Base-by-base conservation (phyloP, 2,888 invertebrate species). In the Abrostola tripartita region DNA sequence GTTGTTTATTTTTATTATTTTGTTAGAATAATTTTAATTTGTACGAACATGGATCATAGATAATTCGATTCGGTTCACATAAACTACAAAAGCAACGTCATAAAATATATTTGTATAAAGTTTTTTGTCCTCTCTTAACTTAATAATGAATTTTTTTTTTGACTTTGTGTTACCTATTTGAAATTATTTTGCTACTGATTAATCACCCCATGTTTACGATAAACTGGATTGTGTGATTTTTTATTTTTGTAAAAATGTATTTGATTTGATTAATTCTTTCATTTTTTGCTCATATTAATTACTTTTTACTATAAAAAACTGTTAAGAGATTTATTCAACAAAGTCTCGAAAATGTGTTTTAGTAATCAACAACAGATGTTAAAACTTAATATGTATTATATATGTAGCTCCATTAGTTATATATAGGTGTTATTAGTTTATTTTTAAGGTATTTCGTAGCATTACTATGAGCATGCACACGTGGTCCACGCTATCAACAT, bases 401-500 rank as follows among this genome's bases (percentile, higher is more conserved):
- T 24, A 24, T 24, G 24, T 24, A 24, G 24, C 1, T 24, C 4
- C 24, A 24, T 24, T 24, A 24, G 24, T 2, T 24, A 24, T 24
- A 24, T 24, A 24, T 24, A 24, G 24, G 24, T 2, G 24, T 4
- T 24, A 24, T 24, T 24, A 24, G 24, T 24, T 2, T 24, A 24
- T 24, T 24, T 4, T 24, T 4, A 24, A 24, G 24, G 24, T 24
- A 24, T 2, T 1, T 24, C 4, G 24, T 24, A 24, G 24, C 24
- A 24, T 24, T 24, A 24, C 24, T 24, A 4, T 24, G 7, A 24
- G 11, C 8, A 10, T 8, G 11, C 24, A 56, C 61, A 65, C 68
- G 72, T 62, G 53, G 61, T n/a, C 49, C 38, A 37, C 42, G 55
- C 51, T 68, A 76, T 65, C 69, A 36, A 44, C 35, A 47, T 53